Base-by-base conservation (phyloP, 2,888 invertebrate genomes). In the Deroplatys truncata region DNA sequence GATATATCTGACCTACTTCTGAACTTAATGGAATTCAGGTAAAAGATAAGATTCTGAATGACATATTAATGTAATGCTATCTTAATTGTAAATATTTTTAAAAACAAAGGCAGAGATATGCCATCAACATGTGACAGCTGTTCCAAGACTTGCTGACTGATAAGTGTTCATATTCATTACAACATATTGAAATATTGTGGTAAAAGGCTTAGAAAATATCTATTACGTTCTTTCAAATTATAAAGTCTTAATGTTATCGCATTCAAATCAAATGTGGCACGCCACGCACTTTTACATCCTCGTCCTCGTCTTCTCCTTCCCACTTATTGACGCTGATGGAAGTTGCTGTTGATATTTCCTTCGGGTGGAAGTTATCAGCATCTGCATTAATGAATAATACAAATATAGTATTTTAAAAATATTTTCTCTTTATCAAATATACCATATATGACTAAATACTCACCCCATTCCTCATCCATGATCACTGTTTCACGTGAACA, bases 221-320 rank as follows among this genome's bases (percentile, higher is more conserved):
- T 43, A 13, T 13, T 43, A 43, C 43, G 10, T 43, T 43, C 13
- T 43, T 2, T 7, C 13, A 43, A 43, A 43, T 43, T 43, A 43
- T 13, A 13, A 13, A 13, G 13, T 1, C 43, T 13, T 43, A 43
- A 13, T 43, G 43, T 43, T 43, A 43, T 43, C 0, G 13, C 13
- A 13, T 43, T 43, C 43, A 0, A 72, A 20, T 72, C 4, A 72
- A 72, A 72, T 72, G 56, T 16, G 25, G 35, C 9, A 89, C 90
- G 90, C 90, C 90, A 92, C 92, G 91, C 93, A 97, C 97, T 96
- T 97, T 97, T 92, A 98, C 97, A 92, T 96, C 96, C 89, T 98
- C 97, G 90, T 98, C 98, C 93, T 97, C 97, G 93, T 98, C 98
- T 93, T 98, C 98, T 92, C 97, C 98, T 93, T 97, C 97, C 98